Conservation (phyloP, 2,113 vertebrate species). For the Lonchura striata region DNA sequence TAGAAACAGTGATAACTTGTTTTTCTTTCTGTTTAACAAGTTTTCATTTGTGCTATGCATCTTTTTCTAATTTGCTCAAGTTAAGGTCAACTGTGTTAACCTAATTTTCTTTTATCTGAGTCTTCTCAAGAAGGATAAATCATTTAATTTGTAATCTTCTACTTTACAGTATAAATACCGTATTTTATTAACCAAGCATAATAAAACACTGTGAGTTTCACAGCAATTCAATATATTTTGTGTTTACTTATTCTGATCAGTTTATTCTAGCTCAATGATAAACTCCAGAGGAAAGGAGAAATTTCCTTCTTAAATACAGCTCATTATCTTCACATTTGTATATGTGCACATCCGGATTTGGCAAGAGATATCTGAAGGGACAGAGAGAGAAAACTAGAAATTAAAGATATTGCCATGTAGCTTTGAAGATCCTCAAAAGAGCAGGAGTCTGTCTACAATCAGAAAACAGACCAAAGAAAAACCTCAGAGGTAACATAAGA, state of each 20-base stretch:
- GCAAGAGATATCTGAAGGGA: not conserved
- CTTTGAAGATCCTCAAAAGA: not conserved
- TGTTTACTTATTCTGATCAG: not conserved
- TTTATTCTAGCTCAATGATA: not conserved
- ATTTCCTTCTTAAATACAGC: not conserved
- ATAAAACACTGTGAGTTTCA: not conserved
- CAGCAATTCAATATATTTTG: not conserved
- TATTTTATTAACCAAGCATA: not conserved
- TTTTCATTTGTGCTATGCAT: slow-evolving; percentile 49
- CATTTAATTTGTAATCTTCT: not conserved
- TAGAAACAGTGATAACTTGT: slow-evolving; percentile 25
- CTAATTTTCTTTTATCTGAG: not conserved
- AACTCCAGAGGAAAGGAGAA: not conserved
- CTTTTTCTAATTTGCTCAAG: slow-evolving; percentile 20
- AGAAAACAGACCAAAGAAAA: not conserved
- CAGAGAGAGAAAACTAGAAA: not conserved
- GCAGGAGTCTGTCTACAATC: not conserved
- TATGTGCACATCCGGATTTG: not conserved
- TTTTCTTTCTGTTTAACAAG: slow-evolving; percentile 47
- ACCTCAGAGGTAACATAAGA: not conserved
- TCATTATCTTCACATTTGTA: not conserved
- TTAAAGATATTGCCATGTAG: not conserved
- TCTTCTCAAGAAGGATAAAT: not conserved
- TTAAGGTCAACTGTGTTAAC: not conserved
- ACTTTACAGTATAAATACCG: not conserved